phyloP scores from a whole-genome alignment of 2,888 invertebrate genomes.

The Tupiocoris notatus region DNA sequence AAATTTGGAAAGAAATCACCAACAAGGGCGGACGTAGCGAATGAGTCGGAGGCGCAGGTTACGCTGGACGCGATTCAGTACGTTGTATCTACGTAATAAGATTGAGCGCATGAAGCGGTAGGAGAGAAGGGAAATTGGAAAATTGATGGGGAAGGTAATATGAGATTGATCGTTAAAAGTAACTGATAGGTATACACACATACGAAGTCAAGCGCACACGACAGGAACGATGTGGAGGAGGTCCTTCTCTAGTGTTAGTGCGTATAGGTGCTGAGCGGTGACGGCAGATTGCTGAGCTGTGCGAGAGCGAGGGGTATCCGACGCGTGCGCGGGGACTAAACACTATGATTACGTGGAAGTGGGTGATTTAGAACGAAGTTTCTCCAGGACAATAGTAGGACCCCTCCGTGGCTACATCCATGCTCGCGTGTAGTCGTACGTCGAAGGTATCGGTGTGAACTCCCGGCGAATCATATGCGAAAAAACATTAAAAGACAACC shows the following conservation, averaged over 20 bases:
- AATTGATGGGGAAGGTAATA: slow-evolving; percentile 25
- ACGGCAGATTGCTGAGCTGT: not conserved
- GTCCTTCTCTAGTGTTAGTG: not conserved
- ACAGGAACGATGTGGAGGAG: not conserved
- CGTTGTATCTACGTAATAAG: not conserved
- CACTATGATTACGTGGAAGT: slow-evolving; percentile 42
- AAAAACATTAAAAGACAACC: not conserved
- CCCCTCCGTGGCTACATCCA: not conserved
- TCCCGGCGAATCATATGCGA: too few relatives aligned
- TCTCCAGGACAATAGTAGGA: slow-evolving; percentile 35
- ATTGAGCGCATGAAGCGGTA: not conserved
- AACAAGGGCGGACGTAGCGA: not conserved
- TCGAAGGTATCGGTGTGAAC: too few relatives aligned
- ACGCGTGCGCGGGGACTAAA: slow-evolving; percentile 34
- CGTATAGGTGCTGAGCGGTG: not conserved
- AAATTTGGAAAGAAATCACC: not conserved
- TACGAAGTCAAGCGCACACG: not conserved
- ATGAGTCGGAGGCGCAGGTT: not conserved
- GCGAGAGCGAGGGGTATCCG: slow-evolving; percentile 18
- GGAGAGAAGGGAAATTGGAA: slow-evolving; percentile 23
- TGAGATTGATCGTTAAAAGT: slow-evolving; percentile 23
- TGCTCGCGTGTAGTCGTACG: not conserved
- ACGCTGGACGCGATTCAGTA: too few relatives aligned
- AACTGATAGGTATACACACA: not conserved
- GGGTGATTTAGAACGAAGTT: slow-evolving; percentile 40